Base-by-base conservation (phyloP, 2,888 invertebrate genomes). In the Vesta saturnalis region DNA sequence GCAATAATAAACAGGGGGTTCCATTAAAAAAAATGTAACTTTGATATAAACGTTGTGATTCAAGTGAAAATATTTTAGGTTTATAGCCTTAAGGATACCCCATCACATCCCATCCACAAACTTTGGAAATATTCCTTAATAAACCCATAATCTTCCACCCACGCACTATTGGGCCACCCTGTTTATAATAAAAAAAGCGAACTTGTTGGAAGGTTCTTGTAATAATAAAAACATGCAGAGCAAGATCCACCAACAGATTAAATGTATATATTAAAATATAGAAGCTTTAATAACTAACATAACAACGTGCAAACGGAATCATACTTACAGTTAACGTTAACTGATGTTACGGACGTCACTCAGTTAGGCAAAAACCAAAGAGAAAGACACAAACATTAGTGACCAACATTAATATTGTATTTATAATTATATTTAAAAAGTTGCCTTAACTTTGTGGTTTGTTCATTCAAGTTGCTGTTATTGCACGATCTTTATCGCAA, bases 311-410 rank as follows among this genome's bases (percentile, higher is more conserved):
- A 69, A 76, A 77, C 73, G 74, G 73, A 77, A 77, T 81, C 79
- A 84, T 84, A 84, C 84, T 84, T 84, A 84, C 84, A 83, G 83
- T 83, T 82, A 58, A 81, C 77, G 77, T 80, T 81, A 80, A 80
- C 78, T 78, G 81, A 76, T 78, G 82, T 83, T 82, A 84, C 81
- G 82, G 82, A 82, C 83, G 83, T 81, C 84, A 84, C 84, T 84
- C 84, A 82, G 83, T 84, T 83, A 84, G 84, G 84, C 84, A 85
- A 84, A 83, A 85, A 84, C 84, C 84, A 85, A 83, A 84, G 84
- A 85, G 84, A 85, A 85, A 85, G 83, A 85, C 84, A 84, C 80
- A 81, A 71, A 78, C 76, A 80, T 79, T 80, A 80, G 77, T 79
- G 74, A 76, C 75, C 74, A 72, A 74, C 72, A 74, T 67, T 58